Evolutionary conservation across 2,888 invertebrate species (phyloP), one percentile per base, ranked within the genome.

Genomic region (Hemaris fuciformis): DNA sequence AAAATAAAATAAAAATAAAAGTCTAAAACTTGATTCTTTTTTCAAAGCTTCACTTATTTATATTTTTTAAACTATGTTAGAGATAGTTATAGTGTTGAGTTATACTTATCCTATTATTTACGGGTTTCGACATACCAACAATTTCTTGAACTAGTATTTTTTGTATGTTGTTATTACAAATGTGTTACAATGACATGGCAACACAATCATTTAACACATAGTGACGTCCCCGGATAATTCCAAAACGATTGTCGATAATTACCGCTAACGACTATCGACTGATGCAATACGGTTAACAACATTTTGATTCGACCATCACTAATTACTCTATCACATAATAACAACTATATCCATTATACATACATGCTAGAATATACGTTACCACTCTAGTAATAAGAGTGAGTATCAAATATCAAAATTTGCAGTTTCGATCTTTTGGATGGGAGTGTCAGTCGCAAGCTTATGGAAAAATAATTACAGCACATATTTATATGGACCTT

Each of bases 391-490:
- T 22, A 57, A 57, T 57, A 57, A 15, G 15, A n/a, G 15, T 57
- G 6, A 22, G 31, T 38, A 22, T 57, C 22, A 22, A 22, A 15
- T 23, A 38, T 38, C n/a, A 7, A 6, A 22, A 22, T 6, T 6
- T 13, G 22, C 13, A 23, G 34, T n/a, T 57, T 10, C 13, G 22
- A 22, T 34, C 7, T 57, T 57, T 38, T 57, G 38, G 8, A 31
- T 10, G 53, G 18, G 31, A 13, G 0, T 41, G 1, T 1, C 20
- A 57, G 20, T 41, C 34, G 38, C 38, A 57, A 34, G 23, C 57
- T 38, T 57, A 57, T 57, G 38, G 57, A 23, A 57, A 57, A 57
- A 57, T 57, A 57, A 57, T 57, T 57, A 57, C 57, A 10, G 31
- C 53, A 25, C 23, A 41, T 57, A 57, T 38, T 57, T 8, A 57